Evolutionary conservation across 2,113 vertebrate genomes (phyloP), one percentile per base, ranked within the genome.

Genomic region (Microcebus murinus): DNA sequence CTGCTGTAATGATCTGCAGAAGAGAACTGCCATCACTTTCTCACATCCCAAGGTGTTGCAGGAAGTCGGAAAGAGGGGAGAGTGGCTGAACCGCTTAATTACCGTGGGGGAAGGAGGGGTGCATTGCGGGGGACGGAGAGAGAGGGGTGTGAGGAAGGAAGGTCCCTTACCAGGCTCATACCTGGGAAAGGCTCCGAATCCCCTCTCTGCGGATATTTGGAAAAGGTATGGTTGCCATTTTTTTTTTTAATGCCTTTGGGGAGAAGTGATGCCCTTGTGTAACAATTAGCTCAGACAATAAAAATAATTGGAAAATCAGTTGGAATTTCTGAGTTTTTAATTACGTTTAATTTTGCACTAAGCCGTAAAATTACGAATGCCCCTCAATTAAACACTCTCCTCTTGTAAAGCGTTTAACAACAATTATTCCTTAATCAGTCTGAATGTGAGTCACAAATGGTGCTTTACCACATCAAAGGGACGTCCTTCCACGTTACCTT

Each of bases 381-480:
- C 98, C 98, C 97, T 98, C 98, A 98, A 98, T 98, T 98, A 98
- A 98, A 98, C 98, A 98, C 98, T 98, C 98, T 98, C 96, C 98
- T 97, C 98, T 98, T 98, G 98, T 98, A 98, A 98, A 98, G 98
- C 98, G 92, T 98, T 99, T 98, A 98, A 98, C 98, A 98, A 98
- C 98, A 98, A 98, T 99, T 98, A 98, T 97, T 98, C 98, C 98
- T 98, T 98, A 98, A 98, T 98, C 98, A 98, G 98, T 92, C 96
- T 98, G 98, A 98, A 98, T 98, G 98, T 98, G 98, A 98, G 98
- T 98, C 98, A 98, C 98, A 98, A 98, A 98, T 97, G 99, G 98
- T 97, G 98, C 98, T 98, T 98, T 98, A 98, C 98, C 98, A 98
- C 99, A 98, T 99, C 98, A 98, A 98, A 99, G 98, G 94, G 97